These are phyloP conservation scores for Drosophila suzukii DNA, from an alignment of 1,140 invertebrate species.

Conservation along the genomic window DNA sequence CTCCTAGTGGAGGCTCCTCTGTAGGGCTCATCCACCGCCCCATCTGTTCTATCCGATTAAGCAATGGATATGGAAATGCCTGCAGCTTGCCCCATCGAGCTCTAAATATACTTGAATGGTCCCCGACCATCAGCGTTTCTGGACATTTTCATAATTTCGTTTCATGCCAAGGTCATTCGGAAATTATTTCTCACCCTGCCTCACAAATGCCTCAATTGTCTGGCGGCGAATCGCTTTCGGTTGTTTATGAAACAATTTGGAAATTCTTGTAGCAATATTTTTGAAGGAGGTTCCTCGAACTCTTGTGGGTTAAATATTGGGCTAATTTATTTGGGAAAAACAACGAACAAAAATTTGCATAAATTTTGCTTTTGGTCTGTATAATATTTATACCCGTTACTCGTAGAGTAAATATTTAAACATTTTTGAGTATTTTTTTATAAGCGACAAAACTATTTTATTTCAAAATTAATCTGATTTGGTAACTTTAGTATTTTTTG, in stretches of 20 bases:
- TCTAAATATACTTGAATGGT: slow-evolving; percentile 13
- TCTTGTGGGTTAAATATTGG: slow-evolving; percentile 10
- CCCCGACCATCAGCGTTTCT: slow-evolving; percentile 1
- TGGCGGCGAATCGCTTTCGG: slow-evolving; percentile 2
- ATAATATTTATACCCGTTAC: neutral
- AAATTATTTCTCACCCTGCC: slow-evolving; percentile 9
- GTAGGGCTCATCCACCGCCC: neutral
- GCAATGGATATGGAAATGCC: slow-evolving; percentile 13
- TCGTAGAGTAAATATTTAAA: no score
- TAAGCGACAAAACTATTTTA: no score
- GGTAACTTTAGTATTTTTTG: no score
- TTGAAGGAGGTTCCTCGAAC: slow-evolving; percentile 2
- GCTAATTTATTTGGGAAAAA: neutral
- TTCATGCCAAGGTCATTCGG: slow-evolving; percentile 26
- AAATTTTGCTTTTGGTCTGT: neutral
- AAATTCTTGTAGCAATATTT: slow-evolving; percentile 19
- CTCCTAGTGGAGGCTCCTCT: neutral
- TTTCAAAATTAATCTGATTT: neutral
- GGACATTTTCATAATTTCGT: slow-evolving; percentile 47
- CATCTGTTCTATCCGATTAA: slow-evolving; percentile 17
- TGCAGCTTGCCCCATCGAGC: slow-evolving; percentile 24
- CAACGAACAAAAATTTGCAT: neutral
- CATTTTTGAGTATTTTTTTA: no score
- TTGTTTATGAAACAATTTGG: slow-evolving; percentile 51
- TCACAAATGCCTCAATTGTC: slow-evolving; percentile 32